Evolutionary conservation across 2,888 invertebrate species (phyloP).

Genomic region (Congeria kusceri): DNA sequence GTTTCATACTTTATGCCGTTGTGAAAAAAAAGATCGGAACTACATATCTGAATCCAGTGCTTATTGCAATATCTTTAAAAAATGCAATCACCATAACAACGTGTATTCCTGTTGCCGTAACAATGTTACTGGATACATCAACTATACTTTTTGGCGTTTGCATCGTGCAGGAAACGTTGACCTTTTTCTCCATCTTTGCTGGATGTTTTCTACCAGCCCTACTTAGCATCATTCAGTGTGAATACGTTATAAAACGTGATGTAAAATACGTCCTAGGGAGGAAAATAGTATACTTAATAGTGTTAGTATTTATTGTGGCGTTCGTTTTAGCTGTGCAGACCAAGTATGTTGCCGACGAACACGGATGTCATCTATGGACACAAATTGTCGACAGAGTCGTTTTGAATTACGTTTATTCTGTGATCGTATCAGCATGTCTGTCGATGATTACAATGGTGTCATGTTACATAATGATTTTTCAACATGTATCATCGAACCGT

Average conservation of each 20-base stretch:
- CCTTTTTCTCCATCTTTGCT: constrained; percentile 33
- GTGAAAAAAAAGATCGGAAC: constrained; percentile 35
- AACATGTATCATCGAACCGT: constrained; percentile 3
- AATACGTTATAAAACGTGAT: constrained; percentile 14
- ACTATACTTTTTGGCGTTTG: constrained; percentile 18
- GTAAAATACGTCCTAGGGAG: constrained; percentile 1
- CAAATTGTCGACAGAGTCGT: constrained; percentile 26
- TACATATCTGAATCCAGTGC: constrained; percentile 30
- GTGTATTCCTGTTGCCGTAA: constrained; percentile 33
- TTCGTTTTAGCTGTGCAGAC: constrained; percentile 29
- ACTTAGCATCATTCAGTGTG: constrained; percentile 39
- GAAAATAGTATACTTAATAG: constrained; percentile 7
- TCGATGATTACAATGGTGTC: constrained; percentile 25
- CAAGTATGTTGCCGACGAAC: constrained; percentile 16
- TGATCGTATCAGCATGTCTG: constrained; percentile 1
- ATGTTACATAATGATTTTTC: constrained; percentile 34
- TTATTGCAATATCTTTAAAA: constrained; percentile 32
- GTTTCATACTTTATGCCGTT: constrained; percentile 25
- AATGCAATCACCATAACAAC: constrained; percentile 29
- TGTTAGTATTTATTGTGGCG: constrained; percentile 2
- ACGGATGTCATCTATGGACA: constrained; percentile 45
- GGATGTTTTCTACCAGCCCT: constrained; percentile 35
- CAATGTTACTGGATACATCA: constrained; percentile 23
- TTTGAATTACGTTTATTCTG: constrained; percentile 27
- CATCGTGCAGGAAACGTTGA: constrained; percentile 34